A percentile compares a stretch with the other conserved stretches of the same genome.
Conservation (phyloP, 2,888 invertebrate genomes). For the Acronicta psi region DNA sequence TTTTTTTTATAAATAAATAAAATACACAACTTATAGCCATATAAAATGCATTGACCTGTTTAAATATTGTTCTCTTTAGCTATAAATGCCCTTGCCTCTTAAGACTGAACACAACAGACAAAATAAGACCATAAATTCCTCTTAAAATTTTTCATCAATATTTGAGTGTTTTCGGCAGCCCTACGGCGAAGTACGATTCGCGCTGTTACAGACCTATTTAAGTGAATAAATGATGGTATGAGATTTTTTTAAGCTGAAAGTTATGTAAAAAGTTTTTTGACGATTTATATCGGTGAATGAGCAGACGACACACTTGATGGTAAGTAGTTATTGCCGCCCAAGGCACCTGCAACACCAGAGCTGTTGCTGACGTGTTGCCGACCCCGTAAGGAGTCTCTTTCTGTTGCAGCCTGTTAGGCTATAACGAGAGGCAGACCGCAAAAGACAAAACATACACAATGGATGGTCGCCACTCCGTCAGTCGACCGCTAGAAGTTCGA, state of each 20-base stretch:
- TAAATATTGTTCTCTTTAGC: too few relatives aligned
- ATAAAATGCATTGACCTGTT: background rate
- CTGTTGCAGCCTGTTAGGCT: too few relatives aligned
- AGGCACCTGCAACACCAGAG: too few relatives aligned
- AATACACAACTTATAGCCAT: background rate
- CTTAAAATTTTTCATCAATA: conserved; percentile 23
- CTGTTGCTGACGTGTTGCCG: too few relatives aligned
- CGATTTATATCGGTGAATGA: too few relatives aligned
- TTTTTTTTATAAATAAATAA: too few relatives aligned
- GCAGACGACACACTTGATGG: too few relatives aligned
- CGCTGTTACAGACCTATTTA: conserved; percentile 14
- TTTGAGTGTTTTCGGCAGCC: conserved; percentile 23
- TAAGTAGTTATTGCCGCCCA: background rate
- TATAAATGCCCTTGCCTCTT: background rate
- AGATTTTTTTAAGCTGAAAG: conserved; percentile 12
- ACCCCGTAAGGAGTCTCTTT: too few relatives aligned
- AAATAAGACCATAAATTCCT: background rate
- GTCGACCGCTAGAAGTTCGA: too few relatives aligned
- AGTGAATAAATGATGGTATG: conserved; percentile 34
- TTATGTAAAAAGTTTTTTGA: conserved; percentile 3
- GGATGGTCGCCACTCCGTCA: too few relatives aligned
- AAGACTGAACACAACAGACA: background rate
- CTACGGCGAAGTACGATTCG: conserved; percentile 12
- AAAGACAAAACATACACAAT: too few relatives aligned
- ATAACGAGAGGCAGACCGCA: too few relatives aligned